Base-by-base conservation (phyloP, 2,797 vertebrate species). In the Cossypha heuglini region DNA sequence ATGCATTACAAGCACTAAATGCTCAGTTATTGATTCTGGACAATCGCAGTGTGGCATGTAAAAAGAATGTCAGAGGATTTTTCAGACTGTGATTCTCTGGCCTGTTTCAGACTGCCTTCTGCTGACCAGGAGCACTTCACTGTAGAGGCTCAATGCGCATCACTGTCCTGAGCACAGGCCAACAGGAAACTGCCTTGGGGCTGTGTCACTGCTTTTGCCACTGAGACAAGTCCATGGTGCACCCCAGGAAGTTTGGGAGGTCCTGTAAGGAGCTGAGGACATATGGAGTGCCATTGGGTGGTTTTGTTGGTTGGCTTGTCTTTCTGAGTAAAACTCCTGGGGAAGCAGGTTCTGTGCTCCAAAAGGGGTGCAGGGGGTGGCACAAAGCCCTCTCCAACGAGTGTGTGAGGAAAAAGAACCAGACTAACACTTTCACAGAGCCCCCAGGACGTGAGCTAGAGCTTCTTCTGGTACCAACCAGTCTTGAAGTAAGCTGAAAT, bases 1-100 rank as follows among this genome's bases (percentile, higher is more conserved):
- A 67, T 0, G 2, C 86, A 57, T 71, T 46, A 20, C 20, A 45
- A 85, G 45, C 48, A 22, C 61, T 74, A 83, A 83, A 86, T 81
- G 81, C 84, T 78, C 83, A 58, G 0, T 91, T 68, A 28, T 51
- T 92, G 35, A 37, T 85, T 80, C 62, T 66, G 82, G 91, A 88
- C 73, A 55, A 66, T 46, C 75, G 72, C 79, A 69, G 62, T 68
- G 58, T 83, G 73, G 72, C 87, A 91, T 90, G 78, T 91, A 90
- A 81, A 94, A 71, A 66, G 64, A 85, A 87, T 57, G 11, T 80
- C 76, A 85, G 78, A 91, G 81, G 52, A 74, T 80, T 83, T 95
- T 78, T 89, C 77, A 91, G 84, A 28, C 91, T 83, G 57, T 58
- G 78, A 16, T 85, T 73, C 28, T 67, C 37, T 18, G 75, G 68